Evolutionary conservation across 2,113 vertebrate genomes (phyloP), one percentile per base, ranked within the genome.

Genomic region (Pachycephala philippinensis): DNA sequence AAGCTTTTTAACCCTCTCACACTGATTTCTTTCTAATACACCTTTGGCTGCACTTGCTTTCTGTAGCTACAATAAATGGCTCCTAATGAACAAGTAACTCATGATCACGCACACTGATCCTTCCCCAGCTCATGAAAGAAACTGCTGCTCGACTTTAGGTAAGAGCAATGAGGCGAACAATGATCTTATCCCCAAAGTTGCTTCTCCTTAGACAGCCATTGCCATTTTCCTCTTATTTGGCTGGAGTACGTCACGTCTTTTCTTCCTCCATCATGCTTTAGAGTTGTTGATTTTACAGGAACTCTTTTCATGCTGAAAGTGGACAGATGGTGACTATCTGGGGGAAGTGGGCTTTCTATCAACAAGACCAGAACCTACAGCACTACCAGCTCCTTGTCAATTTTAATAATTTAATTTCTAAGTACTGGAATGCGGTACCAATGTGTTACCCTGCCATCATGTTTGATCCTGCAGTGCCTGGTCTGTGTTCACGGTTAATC

Each of bases 241-340:
- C 13, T 49, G 31, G 5, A 61, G 4, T 28, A 17, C 1, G 2
- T 40, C 5, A 4, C 0, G 0, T 24, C 39, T 59, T 10, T 44
- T 63, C 60, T 90, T 87, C 33, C 74, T 87, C 35, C 15, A 10
- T 11, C n/a, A 6, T 0, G 1, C 11, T 47, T 75, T 42, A 42
- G 77, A 80, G 37, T 2, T 1, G 12, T 19, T 65, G 28, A 23
- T 49, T 12, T 70, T 54, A 33, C 16, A 49, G 42, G 20, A 65
- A 27, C n/a, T 3, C 6, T 44, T 47, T 13, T 5, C 9, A 15
- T 11, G n/a, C 30, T 57, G 69, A 4, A 70, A 63, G 31, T 14
- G 64, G 13, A 18, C 15, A 61, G 21, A 42, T 65, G n/a, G 13
- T 53, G 22, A 65, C 22, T 65, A 11, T 14, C 11, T 69, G 50